Conservation (phyloP, 2,888 invertebrate genomes). For the Hirudinaria manillensis region DNA sequence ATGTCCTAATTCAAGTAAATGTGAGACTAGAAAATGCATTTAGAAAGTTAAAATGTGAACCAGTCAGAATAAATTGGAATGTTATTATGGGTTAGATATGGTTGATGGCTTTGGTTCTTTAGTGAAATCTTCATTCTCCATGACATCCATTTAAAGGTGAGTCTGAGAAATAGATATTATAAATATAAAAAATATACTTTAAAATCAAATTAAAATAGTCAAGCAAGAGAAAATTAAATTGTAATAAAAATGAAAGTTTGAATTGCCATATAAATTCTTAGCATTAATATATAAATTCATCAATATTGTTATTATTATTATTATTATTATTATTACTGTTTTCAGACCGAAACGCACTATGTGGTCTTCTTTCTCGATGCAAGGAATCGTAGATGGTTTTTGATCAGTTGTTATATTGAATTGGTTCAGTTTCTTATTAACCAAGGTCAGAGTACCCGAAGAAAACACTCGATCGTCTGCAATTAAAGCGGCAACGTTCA, state of each 20-base stretch:
- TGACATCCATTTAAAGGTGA: not conserved
- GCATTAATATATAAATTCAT: too few relatives aligned
- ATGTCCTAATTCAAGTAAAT: too few relatives aligned
- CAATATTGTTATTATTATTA: too few relatives aligned
- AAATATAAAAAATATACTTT: not conserved
- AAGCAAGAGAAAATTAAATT: not conserved
- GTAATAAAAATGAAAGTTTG: not conserved
- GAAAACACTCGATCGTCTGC: not conserved
- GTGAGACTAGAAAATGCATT: too few relatives aligned
- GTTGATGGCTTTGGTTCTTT: too few relatives aligned
- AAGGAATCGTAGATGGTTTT: not conserved
- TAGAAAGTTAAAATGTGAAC: too few relatives aligned
- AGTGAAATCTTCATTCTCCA: too few relatives aligned
- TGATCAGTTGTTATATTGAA: not conserved
- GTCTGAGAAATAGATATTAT: slow-evolving; percentile 2
- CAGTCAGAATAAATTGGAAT: too few relatives aligned
- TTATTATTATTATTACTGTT: too few relatives aligned
- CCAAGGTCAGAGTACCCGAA: not conserved
- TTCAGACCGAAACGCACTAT: not conserved
- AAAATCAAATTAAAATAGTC: too few relatives aligned
- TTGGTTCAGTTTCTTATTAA: not conserved
- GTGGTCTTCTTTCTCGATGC: not conserved
- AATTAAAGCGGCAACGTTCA: not conserved
- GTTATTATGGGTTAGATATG: too few relatives aligned
- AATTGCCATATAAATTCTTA: too few relatives aligned